Base-by-base conservation (phyloP, 2,113 vertebrate genomes). In the Tachuris rubrigastra region DNA sequence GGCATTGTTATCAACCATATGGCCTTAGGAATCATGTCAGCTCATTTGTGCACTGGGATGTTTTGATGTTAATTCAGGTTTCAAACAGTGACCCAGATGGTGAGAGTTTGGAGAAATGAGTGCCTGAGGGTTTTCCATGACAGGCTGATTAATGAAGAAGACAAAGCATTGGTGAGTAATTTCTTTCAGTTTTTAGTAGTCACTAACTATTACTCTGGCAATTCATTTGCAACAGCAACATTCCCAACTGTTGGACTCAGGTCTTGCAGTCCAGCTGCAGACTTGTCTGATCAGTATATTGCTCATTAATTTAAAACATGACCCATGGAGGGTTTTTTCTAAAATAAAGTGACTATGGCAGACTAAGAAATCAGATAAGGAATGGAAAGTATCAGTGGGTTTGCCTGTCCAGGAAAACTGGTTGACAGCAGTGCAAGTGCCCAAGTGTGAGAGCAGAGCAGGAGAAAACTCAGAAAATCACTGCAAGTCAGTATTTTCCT, bases 21-120 rank as follows among this genome's bases (percentile, higher is more conserved):
- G 77, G 81, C 73, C 30, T 73, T 31, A 81, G 85, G 73, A 76
- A 67, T 86, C 35, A 11, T 24, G 21, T 85, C 78, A 69, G 42
- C 68, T 96, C 68, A 16, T 81, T 93, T 76, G 89, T 53, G 30
- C 81, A 72, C 53, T 41, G 37, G 69, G 72, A 55, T 90, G 58
- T 82, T 92, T 56, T 46, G 5, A 7, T 80, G 62, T 71, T 79
- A 59, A 7, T 30, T 24, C 85, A 99, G 99, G 95, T 99, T 99
- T 98, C 97, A 98, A 76, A 99, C 97, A 3, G 98, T 98, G 69
- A 67, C 97, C 44, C 98, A 99, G 89, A 99, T 99, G 98, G 98
- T 99, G 75, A 98, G 99, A 65, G 98, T 99, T 12, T 99, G 99
- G 99, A 98, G 99, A 91, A 99, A 99, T 35, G 99, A 99, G 75